Conservation (phyloP, 2,888 invertebrate genomes). For the Hartigia nigra region DNA sequence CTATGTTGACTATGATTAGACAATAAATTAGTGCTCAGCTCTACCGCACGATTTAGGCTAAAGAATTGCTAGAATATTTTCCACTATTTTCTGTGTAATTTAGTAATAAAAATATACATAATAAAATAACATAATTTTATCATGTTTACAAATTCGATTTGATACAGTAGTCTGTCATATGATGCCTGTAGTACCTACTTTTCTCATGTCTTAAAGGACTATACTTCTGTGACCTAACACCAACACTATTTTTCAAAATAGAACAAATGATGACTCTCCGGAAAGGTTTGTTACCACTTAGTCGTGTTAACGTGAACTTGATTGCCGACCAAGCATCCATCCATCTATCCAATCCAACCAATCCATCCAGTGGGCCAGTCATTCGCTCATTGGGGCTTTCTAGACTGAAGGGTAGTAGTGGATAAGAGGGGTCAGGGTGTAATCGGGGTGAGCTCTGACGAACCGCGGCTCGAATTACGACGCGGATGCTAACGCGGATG, state of each 20-base stretch:
- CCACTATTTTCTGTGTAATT: background rate
- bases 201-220: no score
- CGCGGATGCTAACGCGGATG: conserved; percentile 2
- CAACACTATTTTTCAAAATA: background rate
- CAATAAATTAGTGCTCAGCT: background rate
- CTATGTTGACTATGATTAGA: background rate
- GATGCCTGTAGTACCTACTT: no score
- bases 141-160: no score
- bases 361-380: conserved; percentile 27
- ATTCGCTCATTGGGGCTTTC: conserved; percentile 15
- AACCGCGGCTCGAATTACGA: conserved; percentile 13
- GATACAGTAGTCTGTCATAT: no score
- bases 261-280: conserved; percentile 9
- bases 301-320: conserved; percentile 54
- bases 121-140: no score
- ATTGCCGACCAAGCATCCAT: conserved; percentile 48
- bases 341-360: conserved; percentile 27
- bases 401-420: conserved; percentile 9
- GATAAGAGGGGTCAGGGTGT: conserved; percentile 21
- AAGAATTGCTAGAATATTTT: background rate
- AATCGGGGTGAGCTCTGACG: conserved; percentile 32
- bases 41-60: background rate
- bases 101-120: no score
- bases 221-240: background rate
- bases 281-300: conserved; percentile 52